These are phyloP conservation scores for Acrobasis suavella DNA, from an alignment of 2,888 invertebrate species.

Conservation along the genomic window DNA sequence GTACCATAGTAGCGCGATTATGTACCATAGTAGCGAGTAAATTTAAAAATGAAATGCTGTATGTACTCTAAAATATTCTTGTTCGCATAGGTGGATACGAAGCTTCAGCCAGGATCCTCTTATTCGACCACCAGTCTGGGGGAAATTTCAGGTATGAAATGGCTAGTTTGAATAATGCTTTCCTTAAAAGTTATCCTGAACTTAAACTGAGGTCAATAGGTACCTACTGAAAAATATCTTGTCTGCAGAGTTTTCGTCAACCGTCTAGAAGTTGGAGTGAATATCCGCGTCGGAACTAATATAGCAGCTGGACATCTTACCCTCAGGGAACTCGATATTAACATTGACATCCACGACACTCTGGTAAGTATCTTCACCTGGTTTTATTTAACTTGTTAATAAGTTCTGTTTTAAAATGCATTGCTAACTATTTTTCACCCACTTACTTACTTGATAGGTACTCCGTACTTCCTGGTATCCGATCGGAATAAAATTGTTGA, in stretches of 20 bases:
- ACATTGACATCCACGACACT: conserved; percentile 52
- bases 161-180: too few species aligned
- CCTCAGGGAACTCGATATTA: conserved; percentile 51
- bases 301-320: conserved; percentile 46
- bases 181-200: too few species aligned
- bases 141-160: conserved; percentile 50
- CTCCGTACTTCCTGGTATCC: too few species aligned
- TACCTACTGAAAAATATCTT: neutral
- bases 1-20: too few species aligned
- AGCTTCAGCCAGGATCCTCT: conserved; percentile 43
- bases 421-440: too few species aligned
- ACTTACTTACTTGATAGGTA: too few species aligned
- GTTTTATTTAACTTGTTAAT: neutral
- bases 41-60: too few species aligned
- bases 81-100: conserved; percentile 48
- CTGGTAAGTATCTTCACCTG: conserved; percentile 41
- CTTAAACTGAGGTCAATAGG: too few species aligned
- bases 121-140: conserved; percentile 46
- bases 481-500: too few species aligned
- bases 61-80: neutral
- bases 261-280: conserved; percentile 49
- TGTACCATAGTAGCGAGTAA: too few species aligned
- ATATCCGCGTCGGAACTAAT: conserved; percentile 51
- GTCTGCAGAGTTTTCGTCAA: conserved; percentile 52
- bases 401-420: neutral